Conservation (phyloP, 2,888 invertebrate genomes). For the Amorpha juglandis region DNA sequence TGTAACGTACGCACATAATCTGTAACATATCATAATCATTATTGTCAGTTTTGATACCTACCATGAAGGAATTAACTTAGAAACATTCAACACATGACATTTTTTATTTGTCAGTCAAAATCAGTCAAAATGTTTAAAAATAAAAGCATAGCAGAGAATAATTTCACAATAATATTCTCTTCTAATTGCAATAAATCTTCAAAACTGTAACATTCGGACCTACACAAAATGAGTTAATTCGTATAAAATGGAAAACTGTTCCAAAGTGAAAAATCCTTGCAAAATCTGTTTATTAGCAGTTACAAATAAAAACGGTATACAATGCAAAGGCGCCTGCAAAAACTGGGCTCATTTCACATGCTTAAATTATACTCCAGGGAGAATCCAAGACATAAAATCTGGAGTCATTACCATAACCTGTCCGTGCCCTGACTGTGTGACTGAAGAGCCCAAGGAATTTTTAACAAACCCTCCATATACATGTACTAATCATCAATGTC, state of each 20-base stretch:
- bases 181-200: not conserved
- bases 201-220: not conserved
- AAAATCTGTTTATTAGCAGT: conserved; percentile 58
- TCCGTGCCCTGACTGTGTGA: conserved; percentile 57
- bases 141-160: not conserved
- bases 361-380: conserved; percentile 56
- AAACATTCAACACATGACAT: not conserved
- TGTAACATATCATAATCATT: no score
- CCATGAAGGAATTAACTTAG: no score
- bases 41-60: no score
- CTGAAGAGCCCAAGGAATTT: conserved; percentile 37
- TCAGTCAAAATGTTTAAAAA: not conserved
- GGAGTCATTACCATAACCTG: conserved; percentile 57
- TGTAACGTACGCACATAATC: no score
- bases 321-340: conserved; percentile 62
- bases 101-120: not conserved
- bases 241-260: not conserved
- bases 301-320: conserved; percentile 54
- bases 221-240: conserved; percentile 2
- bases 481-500: conserved; percentile 38
- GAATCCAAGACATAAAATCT: conserved; percentile 58
- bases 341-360: conserved; percentile 66
- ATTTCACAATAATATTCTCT: not conserved
- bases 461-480: conserved; percentile 38
- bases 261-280: conserved; percentile 58